phyloP scores from a whole-genome alignment of 2,113 vertebrate species.

The Mustela nigripes region DNA sequence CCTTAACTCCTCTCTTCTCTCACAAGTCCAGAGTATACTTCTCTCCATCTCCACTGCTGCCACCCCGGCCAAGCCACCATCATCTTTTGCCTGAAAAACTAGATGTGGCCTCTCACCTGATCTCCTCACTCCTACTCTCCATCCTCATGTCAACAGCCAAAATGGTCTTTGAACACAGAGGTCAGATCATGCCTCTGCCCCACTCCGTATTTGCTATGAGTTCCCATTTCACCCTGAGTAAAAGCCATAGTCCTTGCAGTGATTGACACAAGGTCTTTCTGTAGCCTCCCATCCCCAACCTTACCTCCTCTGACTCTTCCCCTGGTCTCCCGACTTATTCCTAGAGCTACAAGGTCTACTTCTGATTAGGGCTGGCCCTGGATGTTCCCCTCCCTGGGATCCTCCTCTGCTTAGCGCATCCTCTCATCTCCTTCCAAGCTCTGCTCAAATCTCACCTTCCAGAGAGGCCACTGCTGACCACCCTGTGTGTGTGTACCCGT shows the following conservation, averaged over 20 bases:
- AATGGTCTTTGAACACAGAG: not conserved
- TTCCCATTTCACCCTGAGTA: not conserved
- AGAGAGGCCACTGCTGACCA: not conserved
- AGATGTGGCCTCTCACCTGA: not conserved
- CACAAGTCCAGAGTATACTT: not conserved
- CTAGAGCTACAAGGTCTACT: not conserved
- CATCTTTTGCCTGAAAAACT: not conserved
- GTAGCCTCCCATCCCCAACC: rapidly evolving
- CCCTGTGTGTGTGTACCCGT: not conserved
- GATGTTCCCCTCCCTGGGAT: not conserved
- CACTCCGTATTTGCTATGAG: not conserved
- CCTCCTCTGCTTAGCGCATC: no score
- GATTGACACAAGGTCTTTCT: not conserved
- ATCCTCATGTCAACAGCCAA: not conserved
- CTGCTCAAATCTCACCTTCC: not conserved
- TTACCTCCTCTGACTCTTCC: not conserved
- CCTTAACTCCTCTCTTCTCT: not conserved
- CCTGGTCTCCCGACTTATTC: not conserved
- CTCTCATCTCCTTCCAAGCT: not conserved
- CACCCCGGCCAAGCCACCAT: not conserved
- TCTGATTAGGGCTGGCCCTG: not conserved
- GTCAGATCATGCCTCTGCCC: not conserved
- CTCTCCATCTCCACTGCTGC: not conserved
- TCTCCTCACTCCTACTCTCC: not conserved
- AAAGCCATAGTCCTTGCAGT: not conserved